These are phyloP conservation scores for Lonchura striata DNA, from an alignment of 2,113 vertebrate genomes.

Conservation along the genomic window DNA sequence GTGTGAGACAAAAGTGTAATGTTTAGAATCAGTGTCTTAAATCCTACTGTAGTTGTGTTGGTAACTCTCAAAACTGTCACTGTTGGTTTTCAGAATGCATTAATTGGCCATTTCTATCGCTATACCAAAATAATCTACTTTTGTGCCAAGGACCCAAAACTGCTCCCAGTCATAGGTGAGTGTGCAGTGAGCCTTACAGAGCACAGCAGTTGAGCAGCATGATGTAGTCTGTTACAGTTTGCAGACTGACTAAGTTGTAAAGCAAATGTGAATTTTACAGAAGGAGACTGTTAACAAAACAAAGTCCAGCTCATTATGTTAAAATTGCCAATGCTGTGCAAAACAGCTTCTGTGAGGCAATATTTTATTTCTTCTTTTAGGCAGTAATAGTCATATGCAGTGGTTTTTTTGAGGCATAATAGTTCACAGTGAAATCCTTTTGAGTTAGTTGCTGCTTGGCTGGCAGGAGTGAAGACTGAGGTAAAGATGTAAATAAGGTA, in stretches of 20 bases:
- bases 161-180: neutral
- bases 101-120: neutral
- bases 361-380: neutral
- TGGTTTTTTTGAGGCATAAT: neutral
- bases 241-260: neutral
- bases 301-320: neutral
- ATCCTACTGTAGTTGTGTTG: neutral
- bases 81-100: neutral
- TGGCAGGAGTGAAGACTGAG: neutral
- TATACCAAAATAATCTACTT: neutral
- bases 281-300: neutral
- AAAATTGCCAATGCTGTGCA: neutral
- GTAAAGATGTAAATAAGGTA: neutral
- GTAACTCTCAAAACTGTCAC: neutral
- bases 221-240: neutral
- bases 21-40: conserved; percentile 24
- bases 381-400: neutral
- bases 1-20: neutral
- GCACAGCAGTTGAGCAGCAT: neutral
- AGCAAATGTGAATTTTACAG: neutral
- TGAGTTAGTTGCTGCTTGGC: neutral
- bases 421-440: neutral
- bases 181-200: neutral
- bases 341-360: neutral
- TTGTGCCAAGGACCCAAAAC: neutral